These are phyloP conservation scores for Ancistrus triradiatus DNA, from an alignment of 2,113 vertebrate genomes.

Conservation along the genomic window DNA sequence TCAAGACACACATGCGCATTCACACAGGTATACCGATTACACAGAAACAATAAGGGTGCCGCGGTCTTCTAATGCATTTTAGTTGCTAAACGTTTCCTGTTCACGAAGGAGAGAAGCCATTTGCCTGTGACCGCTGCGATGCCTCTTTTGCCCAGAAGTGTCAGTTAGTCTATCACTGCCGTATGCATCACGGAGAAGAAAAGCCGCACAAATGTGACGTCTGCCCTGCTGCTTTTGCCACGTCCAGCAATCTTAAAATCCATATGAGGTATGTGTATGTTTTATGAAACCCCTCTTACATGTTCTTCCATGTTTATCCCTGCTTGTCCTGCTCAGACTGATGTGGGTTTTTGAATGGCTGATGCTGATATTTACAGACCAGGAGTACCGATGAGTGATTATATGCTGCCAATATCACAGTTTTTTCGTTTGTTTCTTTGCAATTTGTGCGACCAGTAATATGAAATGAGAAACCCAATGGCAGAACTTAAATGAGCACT, in stretches of 20 bases:
- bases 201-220: conserved; percentile 84
- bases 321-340: no score
- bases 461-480: no score
- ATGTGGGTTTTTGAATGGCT: no score
- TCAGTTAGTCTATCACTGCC: conserved; percentile 85
- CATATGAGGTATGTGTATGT: conserved; percentile 82
- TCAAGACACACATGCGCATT: conserved; percentile 94
- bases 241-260: conserved; percentile 87
- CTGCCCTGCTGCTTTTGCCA: conserved; percentile 84
- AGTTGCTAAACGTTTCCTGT: background rate
- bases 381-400: no score
- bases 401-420: no score
- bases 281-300: background rate
- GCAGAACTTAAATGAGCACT: no score
- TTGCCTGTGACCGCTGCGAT: conserved; percentile 60
- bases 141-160: conserved; percentile 79
- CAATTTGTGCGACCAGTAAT: no score
- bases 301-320: no score
- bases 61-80: background rate
- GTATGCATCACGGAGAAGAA: conserved; percentile 89
- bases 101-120: conserved; percentile 66
- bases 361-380: no score
- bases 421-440: no score
- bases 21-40: conserved; percentile 81
- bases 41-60: no score